Conservation (phyloP, 2,797 vertebrate species). For the Phataginus tricuspis region DNA sequence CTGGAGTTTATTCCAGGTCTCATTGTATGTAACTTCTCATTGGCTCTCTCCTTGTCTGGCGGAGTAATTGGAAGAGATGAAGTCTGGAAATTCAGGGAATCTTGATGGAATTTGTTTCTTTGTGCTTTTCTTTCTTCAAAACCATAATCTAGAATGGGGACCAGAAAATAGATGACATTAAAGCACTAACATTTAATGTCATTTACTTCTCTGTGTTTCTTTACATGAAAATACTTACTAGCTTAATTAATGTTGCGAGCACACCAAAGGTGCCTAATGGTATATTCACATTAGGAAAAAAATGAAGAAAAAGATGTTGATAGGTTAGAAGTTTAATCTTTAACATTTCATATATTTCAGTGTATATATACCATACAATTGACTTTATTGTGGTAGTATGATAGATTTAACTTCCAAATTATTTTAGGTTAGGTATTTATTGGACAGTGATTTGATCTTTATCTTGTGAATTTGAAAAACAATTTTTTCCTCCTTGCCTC, state of each 20-base stretch:
- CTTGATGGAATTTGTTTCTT: not conserved
- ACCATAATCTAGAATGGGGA: not conserved
- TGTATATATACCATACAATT: not conserved
- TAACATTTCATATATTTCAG: not conserved
- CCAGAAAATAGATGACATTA: not conserved
- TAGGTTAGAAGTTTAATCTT: not conserved
- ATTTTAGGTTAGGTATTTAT: not conserved
- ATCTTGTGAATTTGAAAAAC: not conserved
- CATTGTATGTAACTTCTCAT: no score
- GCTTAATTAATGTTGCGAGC: not conserved
- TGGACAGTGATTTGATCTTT: not conserved
- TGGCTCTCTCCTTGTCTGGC: not conserved
- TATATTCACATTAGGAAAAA: not conserved
- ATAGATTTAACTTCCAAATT: not conserved
- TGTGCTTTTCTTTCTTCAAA: not conserved
- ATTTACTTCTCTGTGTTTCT: not conserved
- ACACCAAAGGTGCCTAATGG: not conserved
- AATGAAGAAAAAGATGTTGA: not conserved
- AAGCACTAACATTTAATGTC: not conserved
- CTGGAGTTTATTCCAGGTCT: not conserved
- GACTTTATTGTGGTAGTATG: not conserved
- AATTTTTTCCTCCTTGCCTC: not conserved
- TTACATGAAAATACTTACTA: not conserved
- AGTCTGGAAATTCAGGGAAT: not conserved
- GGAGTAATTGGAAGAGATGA: not conserved